Conservation (phyloP, 2,888 invertebrate species). For the Stenoptilia bipunctidactyla region DNA sequence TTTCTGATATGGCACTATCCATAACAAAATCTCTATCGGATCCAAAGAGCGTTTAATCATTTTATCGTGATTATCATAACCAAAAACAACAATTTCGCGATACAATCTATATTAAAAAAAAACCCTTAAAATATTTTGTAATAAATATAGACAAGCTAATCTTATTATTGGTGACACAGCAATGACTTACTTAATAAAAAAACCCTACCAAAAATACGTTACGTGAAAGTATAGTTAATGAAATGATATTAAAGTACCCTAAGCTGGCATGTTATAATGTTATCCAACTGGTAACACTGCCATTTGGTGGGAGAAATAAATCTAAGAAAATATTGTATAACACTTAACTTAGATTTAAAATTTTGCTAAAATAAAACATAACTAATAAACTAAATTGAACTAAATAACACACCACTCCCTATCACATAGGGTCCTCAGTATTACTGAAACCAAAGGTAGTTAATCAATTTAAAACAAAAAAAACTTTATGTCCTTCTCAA, state of each 20-base stretch:
- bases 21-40: slow-evolving; percentile 19
- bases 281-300: slow-evolving; percentile 34
- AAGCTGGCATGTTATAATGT: slow-evolving; percentile 46
- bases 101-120: slow-evolving; percentile 26
- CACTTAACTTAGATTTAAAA: slow-evolving; percentile 68
- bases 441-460: slow-evolving; percentile 54
- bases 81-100: slow-evolving; percentile 8
- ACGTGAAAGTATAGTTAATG: slow-evolving; percentile 33
- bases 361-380: slow-evolving; percentile 72
- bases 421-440: slow-evolving; percentile 59
- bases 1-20: slow-evolving; percentile 52
- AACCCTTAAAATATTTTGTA: slow-evolving; percentile 38
- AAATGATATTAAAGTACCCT: slow-evolving; percentile 45
- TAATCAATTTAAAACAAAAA: slow-evolving; percentile 53
- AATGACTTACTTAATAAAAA: slow-evolving; percentile 51
- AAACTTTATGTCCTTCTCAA: slow-evolving; percentile 41
- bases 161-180: slow-evolving; percentile 69
- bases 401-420: slow-evolving; percentile 66
- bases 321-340: slow-evolving; percentile 65
- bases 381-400: slow-evolving; percentile 72
- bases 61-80: no score
- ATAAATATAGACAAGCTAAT: slow-evolving; percentile 53
- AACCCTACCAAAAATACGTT: slow-evolving; percentile 44
- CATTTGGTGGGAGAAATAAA: slow-evolving; percentile 67
- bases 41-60: slow-evolving; percentile 1